Base-by-base conservation (phyloP, 2,888 invertebrate genomes). In the Colostygia pectinataria region DNA sequence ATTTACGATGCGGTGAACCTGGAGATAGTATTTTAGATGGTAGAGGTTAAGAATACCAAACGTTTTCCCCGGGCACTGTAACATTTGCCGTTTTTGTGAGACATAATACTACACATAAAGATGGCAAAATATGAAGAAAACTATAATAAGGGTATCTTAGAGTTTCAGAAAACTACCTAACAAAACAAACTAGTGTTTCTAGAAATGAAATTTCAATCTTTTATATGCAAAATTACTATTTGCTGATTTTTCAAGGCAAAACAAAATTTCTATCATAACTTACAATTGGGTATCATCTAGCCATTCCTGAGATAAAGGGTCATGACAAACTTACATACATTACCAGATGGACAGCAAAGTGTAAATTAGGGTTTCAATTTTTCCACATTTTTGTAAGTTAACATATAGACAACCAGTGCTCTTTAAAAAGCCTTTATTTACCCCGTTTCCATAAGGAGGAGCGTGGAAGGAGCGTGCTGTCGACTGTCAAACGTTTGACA, bases 31-130 rank as follows among this genome's bases (percentile, higher is more conserved):
- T 61, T 72, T 55, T 1, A 10, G 24, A 20, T 25, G 46, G 40
- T 12, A n/a, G 8, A 37, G 23, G 61, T 74, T 71, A 74, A 78
- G 84, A 87, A 88, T 87, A 88, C 84, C 86, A 85, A 89, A 83
- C 83, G 80, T 83, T 87, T 84, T 87, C 88, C 89, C 87, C 86
- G 85, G 77, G 74, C 83, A 76, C 80, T 82, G 83, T 87, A 88
- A 84, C 88, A 87, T 90, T 90, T 90, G 89, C 87, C 87, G 86
- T 88, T 85, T 88, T 87, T 86, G 86, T 84, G 80, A 82, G 77
- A 80, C 78, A 74, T 69, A 83, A 4, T 20, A 20, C 6, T 79
- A 85, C 77, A 78, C 77, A 80, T 53, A 62, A 83, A 83, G 83
- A 83, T 80, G 79, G 83, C 83, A 79, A 83, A 82, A 85, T 87